These are phyloP conservation scores for Nycteola revayana DNA, from an alignment of 2,888 invertebrate species.

Conservation along the genomic window DNA sequence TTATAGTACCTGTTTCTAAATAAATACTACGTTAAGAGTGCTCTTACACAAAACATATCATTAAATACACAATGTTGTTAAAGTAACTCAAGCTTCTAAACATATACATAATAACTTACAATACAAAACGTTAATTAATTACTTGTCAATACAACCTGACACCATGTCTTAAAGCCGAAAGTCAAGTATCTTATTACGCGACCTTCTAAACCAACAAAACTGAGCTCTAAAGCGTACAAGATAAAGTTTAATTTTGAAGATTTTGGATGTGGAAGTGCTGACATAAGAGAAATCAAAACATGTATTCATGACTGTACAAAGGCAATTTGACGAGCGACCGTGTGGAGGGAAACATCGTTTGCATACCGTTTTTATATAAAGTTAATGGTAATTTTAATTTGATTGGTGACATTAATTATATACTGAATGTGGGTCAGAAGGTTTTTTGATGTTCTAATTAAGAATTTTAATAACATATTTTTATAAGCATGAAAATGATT, in stretches of 20 bases:
- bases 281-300: slow-evolving; percentile 36
- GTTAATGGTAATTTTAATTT: slow-evolving; percentile 25
- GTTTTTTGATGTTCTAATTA: too few relatives aligned
- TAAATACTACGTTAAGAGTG: too few relatives aligned
- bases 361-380: slow-evolving; percentile 24
- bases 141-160: slow-evolving; percentile 45
- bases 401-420: slow-evolving; percentile 24
- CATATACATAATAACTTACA: slow-evolving; percentile 18
- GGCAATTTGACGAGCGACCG: slow-evolving; percentile 32
- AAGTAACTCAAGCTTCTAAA: slow-evolving; percentile 2
- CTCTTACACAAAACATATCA: too few relatives aligned
- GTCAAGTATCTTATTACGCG: slow-evolving; percentile 35
- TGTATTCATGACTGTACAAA: slow-evolving; percentile 32
- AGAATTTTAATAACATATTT: too few relatives aligned
- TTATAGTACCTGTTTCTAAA: too few relatives aligned
- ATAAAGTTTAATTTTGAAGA: neutral
- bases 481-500: too few relatives aligned
- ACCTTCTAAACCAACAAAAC: too few relatives aligned
- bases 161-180: slow-evolving; percentile 35
- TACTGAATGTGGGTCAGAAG: slow-evolving; percentile 3
- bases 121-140: slow-evolving; percentile 40
- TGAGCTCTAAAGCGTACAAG: too few relatives aligned
- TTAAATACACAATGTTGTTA: neutral
- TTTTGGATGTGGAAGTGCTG: slow-evolving; percentile 7
- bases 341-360: slow-evolving; percentile 27